Evolutionary conservation across 1,140 invertebrate species (phyloP).

Genomic region (Saxidomus purpurata): DNA sequence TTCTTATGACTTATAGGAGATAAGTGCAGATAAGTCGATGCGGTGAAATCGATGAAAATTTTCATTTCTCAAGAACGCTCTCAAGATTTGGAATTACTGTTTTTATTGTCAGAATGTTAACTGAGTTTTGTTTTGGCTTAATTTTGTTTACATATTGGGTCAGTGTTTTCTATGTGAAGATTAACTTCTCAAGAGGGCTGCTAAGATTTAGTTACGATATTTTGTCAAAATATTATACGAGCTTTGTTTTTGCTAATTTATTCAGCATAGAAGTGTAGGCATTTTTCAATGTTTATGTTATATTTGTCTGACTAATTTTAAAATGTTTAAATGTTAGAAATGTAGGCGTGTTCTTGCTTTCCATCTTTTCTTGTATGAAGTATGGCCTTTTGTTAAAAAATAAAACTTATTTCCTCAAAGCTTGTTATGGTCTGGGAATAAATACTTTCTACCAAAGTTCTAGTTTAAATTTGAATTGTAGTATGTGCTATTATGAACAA

Average conservation of each 20-base stretch:
- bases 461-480: conserved; percentile 17
- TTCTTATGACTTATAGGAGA: too few relatives aligned
- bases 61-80: conserved; percentile 16
- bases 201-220: too few relatives aligned
- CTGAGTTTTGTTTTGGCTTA: not conserved
- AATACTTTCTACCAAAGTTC: not conserved
- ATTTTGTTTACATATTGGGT: not conserved
- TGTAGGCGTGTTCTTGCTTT: too few relatives aligned
- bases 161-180: conserved; percentile 3
- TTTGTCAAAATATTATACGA: conserved; percentile 9
- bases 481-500: conserved; percentile 5
- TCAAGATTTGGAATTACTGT: conserved; percentile 14
- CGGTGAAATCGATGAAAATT: too few relatives aligned
- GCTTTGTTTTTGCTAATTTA: conserved; percentile 10
- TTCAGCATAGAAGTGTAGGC: not conserved
- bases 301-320: too few relatives aligned
- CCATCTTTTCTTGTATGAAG: too few relatives aligned
- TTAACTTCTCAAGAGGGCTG: not conserved
- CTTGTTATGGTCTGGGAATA: not conserved
- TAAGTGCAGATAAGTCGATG: too few relatives aligned
- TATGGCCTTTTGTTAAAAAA: not conserved
- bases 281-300: too few relatives aligned
- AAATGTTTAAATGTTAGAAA: too few relatives aligned
- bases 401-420: not conserved
- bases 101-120: conserved; percentile 6